These are phyloP conservation scores for Scaptomyza tumidula DNA, from an alignment of 2,888 invertebrate species.

Conservation along the genomic window DNA sequence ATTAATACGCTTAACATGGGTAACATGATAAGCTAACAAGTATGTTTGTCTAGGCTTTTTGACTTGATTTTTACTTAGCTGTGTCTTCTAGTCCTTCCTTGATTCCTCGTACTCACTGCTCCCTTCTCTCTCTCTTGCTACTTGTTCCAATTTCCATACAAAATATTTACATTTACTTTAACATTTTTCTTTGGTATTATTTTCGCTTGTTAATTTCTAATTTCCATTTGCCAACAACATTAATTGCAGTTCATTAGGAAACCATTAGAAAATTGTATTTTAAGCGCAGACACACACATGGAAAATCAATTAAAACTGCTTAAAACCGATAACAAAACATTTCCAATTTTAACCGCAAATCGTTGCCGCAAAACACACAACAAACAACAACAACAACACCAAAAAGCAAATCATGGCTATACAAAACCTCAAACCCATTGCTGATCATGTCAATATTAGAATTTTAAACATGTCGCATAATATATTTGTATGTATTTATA, in stretches of 20 bases:
- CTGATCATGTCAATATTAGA: conserved; percentile 55
- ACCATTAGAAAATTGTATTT: conserved; percentile 13
- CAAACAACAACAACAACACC: conserved; percentile 21
- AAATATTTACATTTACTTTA: conserved; percentile 20
- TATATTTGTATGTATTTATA: conserved; percentile 39
- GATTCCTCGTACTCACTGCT: too few relatives aligned
- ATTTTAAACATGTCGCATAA: conserved; percentile 42
- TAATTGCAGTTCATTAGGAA: conserved; percentile 70
- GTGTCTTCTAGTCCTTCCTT: too few relatives aligned
- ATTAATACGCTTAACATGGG: conserved; percentile 76
- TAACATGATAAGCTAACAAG: conserved; percentile 78
- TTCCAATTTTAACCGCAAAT: conserved; percentile 61
- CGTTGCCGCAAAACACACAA: conserved; percentile 58
- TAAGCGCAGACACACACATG: conserved; percentile 38
- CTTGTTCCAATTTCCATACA: conserved; percentile 18
- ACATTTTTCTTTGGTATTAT: too few relatives aligned
- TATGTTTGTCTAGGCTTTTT: conserved; percentile 76
- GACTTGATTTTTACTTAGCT: conserved; percentile 58
- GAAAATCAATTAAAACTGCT: conserved; percentile 70
- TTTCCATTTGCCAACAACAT: conserved; percentile 34
- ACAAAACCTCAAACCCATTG: conserved; percentile 26
- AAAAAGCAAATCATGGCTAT: conserved; percentile 3
- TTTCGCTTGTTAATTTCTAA: neutral
- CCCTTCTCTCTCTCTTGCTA: neutral
- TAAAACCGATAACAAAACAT: conserved; percentile 65